Evolutionary conservation across 2,888 invertebrate species (phyloP).

Genomic region (Phortica magna): DNA sequence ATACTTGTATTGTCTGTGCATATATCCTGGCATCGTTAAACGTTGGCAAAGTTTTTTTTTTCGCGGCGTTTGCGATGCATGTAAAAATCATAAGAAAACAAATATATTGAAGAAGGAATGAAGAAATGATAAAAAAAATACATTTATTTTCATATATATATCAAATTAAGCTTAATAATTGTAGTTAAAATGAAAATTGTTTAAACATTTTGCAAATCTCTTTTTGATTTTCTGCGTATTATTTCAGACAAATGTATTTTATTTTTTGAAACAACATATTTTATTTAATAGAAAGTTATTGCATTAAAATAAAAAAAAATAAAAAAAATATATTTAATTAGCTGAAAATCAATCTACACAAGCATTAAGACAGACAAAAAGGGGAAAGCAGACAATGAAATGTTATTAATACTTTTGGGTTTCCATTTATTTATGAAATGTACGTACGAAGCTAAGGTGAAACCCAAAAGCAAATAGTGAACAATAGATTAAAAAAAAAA

Average conservation of each 20-base stretch:
- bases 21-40: too few relatives aligned
- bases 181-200: background rate
- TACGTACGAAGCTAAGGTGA: too few relatives aligned
- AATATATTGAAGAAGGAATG: background rate
- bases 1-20: too few relatives aligned
- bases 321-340: background rate
- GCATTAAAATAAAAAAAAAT: background rate
- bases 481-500: slow-evolving; percentile 7
- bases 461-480: background rate
- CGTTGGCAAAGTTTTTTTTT: background rate
- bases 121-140: slow-evolving; percentile 2
- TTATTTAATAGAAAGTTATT: background rate
- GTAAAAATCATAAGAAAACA: background rate
- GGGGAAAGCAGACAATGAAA: background rate
- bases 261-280: slow-evolving; percentile 4
- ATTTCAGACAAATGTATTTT: slow-evolving; percentile 12
- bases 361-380: background rate
- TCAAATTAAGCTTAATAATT: slow-evolving; percentile 11
- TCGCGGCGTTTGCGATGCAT: background rate
- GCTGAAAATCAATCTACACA: background rate
- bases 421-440: too few relatives aligned
- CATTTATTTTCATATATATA: slow-evolving; percentile 25
- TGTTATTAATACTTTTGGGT: too few relatives aligned
- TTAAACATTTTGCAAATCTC: background rate
- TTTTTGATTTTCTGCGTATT: slow-evolving; percentile 9